Evolutionary conservation across 2,797 vertebrate species (phyloP).

Genomic region (Oophaga sylvatica): DNA sequence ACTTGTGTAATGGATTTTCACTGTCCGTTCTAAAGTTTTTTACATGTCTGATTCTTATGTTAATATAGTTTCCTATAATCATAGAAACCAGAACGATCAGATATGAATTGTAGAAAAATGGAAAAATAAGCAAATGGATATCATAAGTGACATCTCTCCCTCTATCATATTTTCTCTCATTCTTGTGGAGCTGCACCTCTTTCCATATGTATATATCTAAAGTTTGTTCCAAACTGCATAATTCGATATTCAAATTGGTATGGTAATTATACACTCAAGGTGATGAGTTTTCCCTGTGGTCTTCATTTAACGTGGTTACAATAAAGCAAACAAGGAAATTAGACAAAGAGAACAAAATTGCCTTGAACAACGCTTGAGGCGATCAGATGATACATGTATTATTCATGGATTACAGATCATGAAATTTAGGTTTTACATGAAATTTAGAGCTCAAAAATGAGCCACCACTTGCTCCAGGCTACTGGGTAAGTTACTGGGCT

Average conservation of each 20-base stretch:
- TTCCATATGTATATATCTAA: constrained; percentile 11
- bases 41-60: neutral
- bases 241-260: constrained; percentile 2
- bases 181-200: neutral
- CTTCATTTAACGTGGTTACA: constrained; percentile 37
- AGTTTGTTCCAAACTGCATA: neutral
- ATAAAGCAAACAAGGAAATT: constrained; percentile 51
- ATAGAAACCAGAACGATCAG: neutral
- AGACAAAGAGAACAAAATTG: constrained; percentile 51
- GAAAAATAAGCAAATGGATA: neutral
- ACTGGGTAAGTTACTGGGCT: neutral
- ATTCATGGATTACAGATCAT: constrained; percentile 31
- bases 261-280: constrained; percentile 42
- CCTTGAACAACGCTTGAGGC: constrained; percentile 44
- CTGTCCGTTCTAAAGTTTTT: neutral
- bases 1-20: constrained; percentile 34
- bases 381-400: constrained; percentile 39
- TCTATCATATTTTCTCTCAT: neutral
- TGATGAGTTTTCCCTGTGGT: constrained; percentile 27
- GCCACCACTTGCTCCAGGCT: neutral
- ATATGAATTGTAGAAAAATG: neutral
- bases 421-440: neutral
- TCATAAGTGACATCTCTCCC: neutral
- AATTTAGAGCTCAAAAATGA: neutral
- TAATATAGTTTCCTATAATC: constrained; percentile 15